A percentile compares a stretch with the other conserved stretches of the same genome.
These are phyloP conservation scores for Timandra comae DNA, from an alignment of 2,888 invertebrate species.

Conservation along the genomic window DNA sequence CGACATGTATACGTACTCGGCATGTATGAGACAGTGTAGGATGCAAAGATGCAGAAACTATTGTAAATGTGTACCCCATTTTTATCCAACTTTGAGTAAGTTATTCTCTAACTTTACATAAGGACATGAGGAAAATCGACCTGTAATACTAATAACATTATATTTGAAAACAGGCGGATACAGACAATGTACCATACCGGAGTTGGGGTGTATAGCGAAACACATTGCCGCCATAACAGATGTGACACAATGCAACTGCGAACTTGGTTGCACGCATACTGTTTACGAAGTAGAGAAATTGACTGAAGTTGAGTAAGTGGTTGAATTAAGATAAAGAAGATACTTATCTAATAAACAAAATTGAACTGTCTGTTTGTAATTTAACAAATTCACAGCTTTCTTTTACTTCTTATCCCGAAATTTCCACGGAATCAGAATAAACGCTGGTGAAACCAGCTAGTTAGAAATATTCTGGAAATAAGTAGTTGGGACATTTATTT, in stretches of 20 bases:
- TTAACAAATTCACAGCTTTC: background rate
- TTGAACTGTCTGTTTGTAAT: too few relatives aligned
- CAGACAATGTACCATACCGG: constrained; percentile 75
- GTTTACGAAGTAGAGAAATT: constrained; percentile 86
- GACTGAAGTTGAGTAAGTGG: constrained; percentile 76
- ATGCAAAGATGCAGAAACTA: constrained; percentile 79
- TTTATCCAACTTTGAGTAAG: constrained; percentile 79
- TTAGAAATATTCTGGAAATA: too few relatives aligned
- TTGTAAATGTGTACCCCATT: constrained; percentile 84
- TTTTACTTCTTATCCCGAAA: too few relatives aligned
- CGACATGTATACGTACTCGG: constrained; percentile 81
- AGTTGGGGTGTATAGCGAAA: constrained; percentile 77
- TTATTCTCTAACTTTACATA: too few relatives aligned
- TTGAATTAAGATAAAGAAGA: too few relatives aligned
- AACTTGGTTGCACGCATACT: constrained; percentile 84
- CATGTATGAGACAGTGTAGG: constrained; percentile 85
- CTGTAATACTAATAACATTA: too few relatives aligned
- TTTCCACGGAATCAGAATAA: too few relatives aligned
- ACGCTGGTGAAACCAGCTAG: too few relatives aligned
- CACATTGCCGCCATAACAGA: constrained; percentile 73
- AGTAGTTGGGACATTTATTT: background rate
- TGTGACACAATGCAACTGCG: constrained; percentile 80
- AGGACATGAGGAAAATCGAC: too few relatives aligned
- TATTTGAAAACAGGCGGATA: constrained; percentile 67
- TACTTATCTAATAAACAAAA: background rate